Conservation (phyloP, 1,140 invertebrate species). For the Pseudomyrmex pallidus region DNA sequence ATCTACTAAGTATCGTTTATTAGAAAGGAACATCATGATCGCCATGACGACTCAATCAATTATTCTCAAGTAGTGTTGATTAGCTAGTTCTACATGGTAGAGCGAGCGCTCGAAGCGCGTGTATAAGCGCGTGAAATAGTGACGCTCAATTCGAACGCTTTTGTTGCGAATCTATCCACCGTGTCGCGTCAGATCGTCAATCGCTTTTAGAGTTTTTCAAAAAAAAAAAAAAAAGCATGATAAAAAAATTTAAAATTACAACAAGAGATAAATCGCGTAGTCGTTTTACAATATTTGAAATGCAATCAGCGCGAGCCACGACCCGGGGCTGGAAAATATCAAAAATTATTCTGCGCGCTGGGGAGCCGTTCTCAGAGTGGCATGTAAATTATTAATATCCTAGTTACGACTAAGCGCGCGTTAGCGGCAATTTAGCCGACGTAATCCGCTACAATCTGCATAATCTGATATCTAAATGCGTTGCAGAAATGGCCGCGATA, state of each 20-base stretch:
- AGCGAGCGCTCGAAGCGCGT: slow-evolving; percentile 22
- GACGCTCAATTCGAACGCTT: slow-evolving; percentile 6
- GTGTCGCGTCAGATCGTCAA: neutral
- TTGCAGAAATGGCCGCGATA: slow-evolving; percentile 36
- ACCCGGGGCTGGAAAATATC: slow-evolving; percentile 2
- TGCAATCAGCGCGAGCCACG: too few relatives aligned
- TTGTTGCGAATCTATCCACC: neutral
- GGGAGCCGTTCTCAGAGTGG: slow-evolving; percentile 13
- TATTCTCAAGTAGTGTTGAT: slow-evolving; percentile 73
- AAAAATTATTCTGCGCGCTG: neutral
- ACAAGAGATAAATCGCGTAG: too few relatives aligned
- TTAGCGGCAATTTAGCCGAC: slow-evolving; percentile 39
- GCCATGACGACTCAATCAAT: slow-evolving; percentile 70
- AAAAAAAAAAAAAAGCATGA: neutral
- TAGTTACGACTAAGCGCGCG: slow-evolving; percentile 26
- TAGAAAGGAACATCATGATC: neutral
- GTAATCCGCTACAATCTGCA: slow-evolving; percentile 22
- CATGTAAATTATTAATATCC: slow-evolving; percentile 44
- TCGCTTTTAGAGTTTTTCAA: neutral
- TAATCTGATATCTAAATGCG: slow-evolving; percentile 44
- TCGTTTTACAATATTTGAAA: neutral
- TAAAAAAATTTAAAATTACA: too few relatives aligned
- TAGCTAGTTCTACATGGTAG: slow-evolving; percentile 46
- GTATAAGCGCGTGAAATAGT: neutral
- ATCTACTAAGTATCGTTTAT: too few relatives aligned